Base-by-base conservation (phyloP, 2,113 vertebrate genomes). In the Larimichthys crocea region DNA sequence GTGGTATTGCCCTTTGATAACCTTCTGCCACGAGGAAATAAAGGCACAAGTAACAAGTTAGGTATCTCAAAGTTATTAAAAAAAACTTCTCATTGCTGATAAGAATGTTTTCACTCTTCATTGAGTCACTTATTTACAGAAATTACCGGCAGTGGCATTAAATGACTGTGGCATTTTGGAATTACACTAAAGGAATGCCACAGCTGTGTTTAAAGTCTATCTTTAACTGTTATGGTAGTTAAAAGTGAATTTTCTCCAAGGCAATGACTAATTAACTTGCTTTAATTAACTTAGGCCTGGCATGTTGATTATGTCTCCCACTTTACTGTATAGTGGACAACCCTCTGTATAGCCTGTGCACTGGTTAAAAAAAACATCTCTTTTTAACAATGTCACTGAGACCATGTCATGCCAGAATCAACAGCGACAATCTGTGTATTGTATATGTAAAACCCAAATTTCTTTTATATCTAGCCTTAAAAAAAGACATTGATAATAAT, bases 131-230 rank as follows among this genome's bases (percentile, higher is more conserved):
- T 50, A 76, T 56, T 71, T 63, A 49, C 66, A 72, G 79, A 74
- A 83, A 63, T 88, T 82, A 66, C 31, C 55, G 60, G 19, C 62
- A 53, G 42, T 70, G 53, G 50, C 72, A 29, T 70, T 74, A 69
- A 89, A 77, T 66, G 65, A 61, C 76, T 76, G 50, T 75, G 82
- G 77, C 12, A 20, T 79, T 70, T 74, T 65, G 80, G 74, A 61
- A 57, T 83, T 63, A 53, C 44, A 73, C 63, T 62, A 84, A 78
- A 73, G 76, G 50, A 24, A 74, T 46, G 48, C 73, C 69, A 63
- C 74, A 84, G 83, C 56, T 82, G 50, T 74, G 84, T 78, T 82
- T 76, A 75, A 79, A 62, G 78, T 80, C 60, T 77, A 19, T 82
- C 16, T 69, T 86, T 86, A 78, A 73, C 65, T 49, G 24, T 53